Evolutionary conservation across 2,113 vertebrate genomes (phyloP), one percentile per base, ranked within the genome.

Genomic region (Australoheros scitulus): DNA sequence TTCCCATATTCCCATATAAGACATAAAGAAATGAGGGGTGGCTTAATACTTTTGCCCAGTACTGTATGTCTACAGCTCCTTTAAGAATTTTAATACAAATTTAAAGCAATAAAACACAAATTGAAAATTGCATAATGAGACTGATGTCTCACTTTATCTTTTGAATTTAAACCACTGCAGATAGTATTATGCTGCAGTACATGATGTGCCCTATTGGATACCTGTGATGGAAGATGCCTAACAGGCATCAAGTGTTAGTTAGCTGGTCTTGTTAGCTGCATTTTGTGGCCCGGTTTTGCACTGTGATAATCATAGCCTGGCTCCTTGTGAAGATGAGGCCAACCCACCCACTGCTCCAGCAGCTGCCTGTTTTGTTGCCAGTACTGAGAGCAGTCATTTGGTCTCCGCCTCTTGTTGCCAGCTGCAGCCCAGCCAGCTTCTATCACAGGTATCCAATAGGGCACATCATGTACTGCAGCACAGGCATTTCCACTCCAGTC

Each of bases 251-350:
- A 89, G 85, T 85, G 84, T 84, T 82, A 59, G 80, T 59, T 80
- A 57, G 74, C 80, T 4, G 65, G 84, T 77, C 87, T 76, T 84
- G 82, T 75, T 79, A 41, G 61, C 86, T 84, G 61, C 81, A 50
- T 61, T 87, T 29, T 61, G 86, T 57, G 63, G 88, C 87, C 64
- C 55, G 18, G 15, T 55, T 85, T 41, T 84, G 80, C 83, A 18
- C 76, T 77, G 86, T 11, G 89, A 87, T 94, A 93, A 95, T 95
- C 90, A 93, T 61, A 91, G 90, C 82, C 86, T 86, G 80, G 77
- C 86, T 90, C 79, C 81, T 78, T 88, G 80, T 74, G 76, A 87
- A 91, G 85, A 89, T 80, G 38, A 72, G 83, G 80, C 80, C 82
- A 74, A 70, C 82, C 85, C 90, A 75, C 90, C 92, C 91, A 88